A percentile compares a stretch with the other conserved stretches of the same genome.
Evolutionary conservation across 2,113 vertebrate species (phyloP).

Genomic region (Athene cunicularia): DNA sequence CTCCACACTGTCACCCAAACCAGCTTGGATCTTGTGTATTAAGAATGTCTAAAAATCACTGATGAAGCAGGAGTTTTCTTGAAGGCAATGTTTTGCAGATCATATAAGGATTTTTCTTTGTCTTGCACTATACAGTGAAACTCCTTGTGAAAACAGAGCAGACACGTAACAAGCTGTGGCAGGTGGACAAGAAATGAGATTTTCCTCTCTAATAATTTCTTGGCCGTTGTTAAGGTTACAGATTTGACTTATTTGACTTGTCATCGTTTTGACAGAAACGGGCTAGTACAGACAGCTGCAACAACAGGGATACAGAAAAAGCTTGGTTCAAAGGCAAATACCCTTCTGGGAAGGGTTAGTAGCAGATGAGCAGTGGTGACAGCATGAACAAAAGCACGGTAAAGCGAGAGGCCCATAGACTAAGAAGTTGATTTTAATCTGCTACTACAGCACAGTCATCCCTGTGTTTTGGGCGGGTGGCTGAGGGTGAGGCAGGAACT

Average conservation of each 20-base stretch:
- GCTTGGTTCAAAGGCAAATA: neutral
- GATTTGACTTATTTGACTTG: neutral
- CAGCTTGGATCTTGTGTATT: neutral
- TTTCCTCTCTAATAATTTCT: neutral
- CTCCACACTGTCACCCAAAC: neutral
- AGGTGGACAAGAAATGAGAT: neutral
- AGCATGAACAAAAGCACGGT: rapidly evolving
- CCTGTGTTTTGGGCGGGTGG: neutral
- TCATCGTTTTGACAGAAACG: neutral
- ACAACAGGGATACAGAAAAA: neutral
- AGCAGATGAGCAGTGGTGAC: neutral
- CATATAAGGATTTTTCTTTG: neutral
- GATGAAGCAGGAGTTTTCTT: neutral
- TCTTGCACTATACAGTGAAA: neutral
- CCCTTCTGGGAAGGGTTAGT: neutral
- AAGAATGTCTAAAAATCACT: neutral
- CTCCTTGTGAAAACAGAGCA: neutral
- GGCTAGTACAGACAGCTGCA: neutral
- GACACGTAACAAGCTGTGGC: neutral
- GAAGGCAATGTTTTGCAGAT: neutral
- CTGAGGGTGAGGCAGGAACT: neutral
- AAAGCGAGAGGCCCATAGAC: neutral
- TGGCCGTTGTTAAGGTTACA: neutral
- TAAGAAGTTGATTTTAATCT: neutral
- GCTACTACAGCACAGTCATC: neutral